Evolutionary conservation across 1,140 invertebrate genomes (phyloP), one percentile per base, ranked within the genome.

Genomic region (Ganaspis sp.): DNA sequence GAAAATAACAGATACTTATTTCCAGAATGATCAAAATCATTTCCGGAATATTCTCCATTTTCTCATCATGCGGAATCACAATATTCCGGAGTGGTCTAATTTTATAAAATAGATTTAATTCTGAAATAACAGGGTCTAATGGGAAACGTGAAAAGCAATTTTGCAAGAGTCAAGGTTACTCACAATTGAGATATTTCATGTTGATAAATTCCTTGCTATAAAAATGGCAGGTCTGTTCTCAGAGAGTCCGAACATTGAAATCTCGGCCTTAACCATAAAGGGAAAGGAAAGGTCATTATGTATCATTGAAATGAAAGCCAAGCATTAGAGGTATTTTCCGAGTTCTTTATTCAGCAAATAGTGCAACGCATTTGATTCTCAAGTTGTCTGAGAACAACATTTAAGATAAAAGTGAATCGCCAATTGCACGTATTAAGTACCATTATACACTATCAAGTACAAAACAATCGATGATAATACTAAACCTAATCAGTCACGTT

Each of bases 391-490:
- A 29, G 26, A 64, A 64, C 23, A 34, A 34, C 58, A 58, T 73
- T 53, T 29, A 73, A 34, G 1, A n/a, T 40, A 12, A 29, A 72
- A 70, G 6, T 26, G 23, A 17, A 69, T 73, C 70, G 70, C 42
- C 15, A 29, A 49, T 73, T 64, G 49, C 11, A 73, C 49, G 26
- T 26, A 11, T 6, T 75, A 78, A 78, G 77, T 81, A 78, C 70
- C 70, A 73, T 26, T 78, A 80, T 70, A 21, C 21, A 37, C 75
- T 69, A 72, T 80, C 29, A 37, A n/a, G 69, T 75, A 78, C 37
- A 64, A 78, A 81, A 78, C 45, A 38, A 34, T 72, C 58, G 72
- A 74, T 38, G 69, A n/a, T 77, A 70, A 21, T 74, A 19, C 70
- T 79, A 76, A 64, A 64, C 23, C 58, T 64, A 64, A 64, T 64